These are phyloP conservation scores for Tauraco erythrolophus DNA, from an alignment of 2,113 vertebrate species.

Conservation along the genomic window DNA sequence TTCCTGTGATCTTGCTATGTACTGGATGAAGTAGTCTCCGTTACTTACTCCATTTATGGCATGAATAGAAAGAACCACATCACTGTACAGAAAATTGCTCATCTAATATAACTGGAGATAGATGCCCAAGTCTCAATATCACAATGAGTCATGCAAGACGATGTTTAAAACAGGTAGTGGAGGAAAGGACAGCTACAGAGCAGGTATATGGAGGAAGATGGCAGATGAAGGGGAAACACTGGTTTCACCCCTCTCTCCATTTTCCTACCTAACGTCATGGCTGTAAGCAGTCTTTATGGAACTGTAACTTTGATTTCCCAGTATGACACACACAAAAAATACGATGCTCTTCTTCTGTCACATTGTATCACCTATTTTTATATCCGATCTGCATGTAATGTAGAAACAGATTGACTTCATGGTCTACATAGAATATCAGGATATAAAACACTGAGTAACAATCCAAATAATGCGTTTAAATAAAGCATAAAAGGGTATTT, in stretches of 20 bases:
- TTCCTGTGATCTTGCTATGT: slow-evolving; percentile 6
- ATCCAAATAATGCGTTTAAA: background rate
- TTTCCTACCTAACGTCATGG: background rate
- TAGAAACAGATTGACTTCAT: background rate
- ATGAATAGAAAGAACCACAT: background rate
- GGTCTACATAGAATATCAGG: background rate
- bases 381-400: background rate
- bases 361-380: background rate
- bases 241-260: background rate
- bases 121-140: background rate
- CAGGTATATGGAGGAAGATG: background rate
- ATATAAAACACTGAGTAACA: background rate
- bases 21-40: background rate
- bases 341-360: background rate
- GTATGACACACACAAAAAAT: background rate
- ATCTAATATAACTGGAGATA: background rate
- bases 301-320: background rate
- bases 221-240: background rate
- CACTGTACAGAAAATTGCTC: background rate
- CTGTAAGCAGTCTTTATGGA: background rate
- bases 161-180: background rate
- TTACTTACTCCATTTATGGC: background rate
- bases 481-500: background rate
- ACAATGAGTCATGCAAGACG: background rate
- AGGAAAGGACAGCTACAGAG: background rate